Base-by-base conservation (phyloP, 2,888 invertebrate genomes). In the Hirtodrosophila trivittata region DNA sequence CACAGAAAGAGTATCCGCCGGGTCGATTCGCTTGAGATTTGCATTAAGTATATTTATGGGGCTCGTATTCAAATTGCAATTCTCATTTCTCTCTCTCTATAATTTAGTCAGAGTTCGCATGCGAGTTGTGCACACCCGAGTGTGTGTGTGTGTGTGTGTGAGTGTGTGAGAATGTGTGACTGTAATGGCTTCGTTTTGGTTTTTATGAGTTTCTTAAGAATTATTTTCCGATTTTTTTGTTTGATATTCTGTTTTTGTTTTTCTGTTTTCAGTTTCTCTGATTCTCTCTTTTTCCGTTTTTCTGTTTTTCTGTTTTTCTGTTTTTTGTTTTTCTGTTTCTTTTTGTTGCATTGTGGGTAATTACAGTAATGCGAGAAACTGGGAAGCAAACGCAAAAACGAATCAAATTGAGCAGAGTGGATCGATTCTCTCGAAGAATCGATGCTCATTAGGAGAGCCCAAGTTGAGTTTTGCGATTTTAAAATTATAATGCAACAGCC, bases 361-460 rank as follows among this genome's bases (percentile, higher is more conserved):
- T 88, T 89, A 88, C 88, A 87, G 89, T 88, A 83, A 88, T 88
- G 76, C 69, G 66, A 72, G 75, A 59, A 59, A 51, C 46, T 50
- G 58, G 21, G 30, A 32, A 39, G 62, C 68, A 63, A 69, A 64
- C 47, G 51, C 64, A 47, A 57, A 74, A 73, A 75, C 59, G 74
- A 65, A 82, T 64, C 58, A 77, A 77, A 77, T 75, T 70, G 66
- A 82, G 75, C 62, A 66, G 70, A 46, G 49, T 41, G 50, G 75
- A 68, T 73, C 74, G 67, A 69, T 71, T 35, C 57, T 47, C 46
- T 21, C 18, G 18, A 21, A 21, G 42, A 72, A 66, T 66, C 63
- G 77, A 13, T 55, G 68, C 63, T 83, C 80, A 80, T 78, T 83
- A 80, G 65, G 76, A 73, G 64, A 77, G 51, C 50, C 12, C 33